phyloP scores from a whole-genome alignment of 1,140 invertebrate genomes.

The Caerostris darwini region DNA sequence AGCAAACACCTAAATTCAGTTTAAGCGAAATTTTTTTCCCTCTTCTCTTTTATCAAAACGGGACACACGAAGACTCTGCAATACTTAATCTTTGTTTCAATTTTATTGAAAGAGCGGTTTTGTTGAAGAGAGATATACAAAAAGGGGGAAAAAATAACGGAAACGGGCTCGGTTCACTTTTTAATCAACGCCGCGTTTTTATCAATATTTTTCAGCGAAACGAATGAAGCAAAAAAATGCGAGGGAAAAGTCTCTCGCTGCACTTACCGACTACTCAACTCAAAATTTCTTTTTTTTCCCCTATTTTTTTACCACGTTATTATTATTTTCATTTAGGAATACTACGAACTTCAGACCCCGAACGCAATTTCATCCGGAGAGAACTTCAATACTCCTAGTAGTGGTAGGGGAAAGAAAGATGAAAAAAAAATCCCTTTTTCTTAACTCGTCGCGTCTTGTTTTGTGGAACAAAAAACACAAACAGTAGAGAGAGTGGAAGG shows the following conservation, averaged over 20 bases:
- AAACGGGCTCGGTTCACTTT: not conserved
- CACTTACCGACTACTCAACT: not conserved
- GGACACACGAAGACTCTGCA: not conserved
- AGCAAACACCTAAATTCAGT: no score
- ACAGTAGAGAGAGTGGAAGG: not conserved
- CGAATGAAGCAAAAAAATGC: not conserved
- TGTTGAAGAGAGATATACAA: not conserved
- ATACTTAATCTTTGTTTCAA: slow-evolving; percentile 2
- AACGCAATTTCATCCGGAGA: slow-evolving; percentile 48
- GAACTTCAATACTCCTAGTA: slow-evolving; percentile 37
- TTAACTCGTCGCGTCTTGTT: slow-evolving; percentile 50
- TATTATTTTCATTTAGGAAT: slow-evolving; percentile 67
- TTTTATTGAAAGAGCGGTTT: slow-evolving; percentile 11
- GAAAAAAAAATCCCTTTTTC: not conserved
- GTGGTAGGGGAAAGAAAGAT: not conserved
- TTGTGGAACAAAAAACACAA: slow-evolving; percentile 19
- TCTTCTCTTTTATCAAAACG: no score
- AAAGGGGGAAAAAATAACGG: not conserved
- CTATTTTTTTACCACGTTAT: slow-evolving; percentile 32
- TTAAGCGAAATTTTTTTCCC: no score
- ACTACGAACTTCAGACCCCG: not conserved
- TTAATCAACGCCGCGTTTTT: slow-evolving; percentile 25
- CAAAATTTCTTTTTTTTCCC: not conserved
- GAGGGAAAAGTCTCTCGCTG: not conserved
- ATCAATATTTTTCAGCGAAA: slow-evolving; percentile 11